Evolutionary conservation across 64 coral and sea anemone genomes (phyloP).

Genomic region (Stichodactyla mertensii): DNA sequence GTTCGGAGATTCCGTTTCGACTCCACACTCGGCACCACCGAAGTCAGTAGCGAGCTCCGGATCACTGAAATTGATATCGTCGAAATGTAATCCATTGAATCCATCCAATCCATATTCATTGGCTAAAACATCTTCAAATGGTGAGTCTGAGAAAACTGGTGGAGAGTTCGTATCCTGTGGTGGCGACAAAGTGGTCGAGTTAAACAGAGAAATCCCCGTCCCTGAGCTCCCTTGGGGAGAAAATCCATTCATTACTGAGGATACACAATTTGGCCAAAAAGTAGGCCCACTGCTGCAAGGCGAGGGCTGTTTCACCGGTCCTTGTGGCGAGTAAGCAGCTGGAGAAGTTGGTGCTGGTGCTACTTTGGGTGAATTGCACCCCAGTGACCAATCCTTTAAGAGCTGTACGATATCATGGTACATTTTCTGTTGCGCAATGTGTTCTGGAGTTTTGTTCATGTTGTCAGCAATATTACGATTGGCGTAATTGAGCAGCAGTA

Average conservation of each 20-base stretch:
- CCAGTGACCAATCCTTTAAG: conserved; percentile 87
- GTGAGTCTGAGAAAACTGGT: conserved; percentile 55
- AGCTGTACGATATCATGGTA: conserved; percentile 95
- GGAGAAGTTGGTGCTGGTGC: conserved; percentile 93
- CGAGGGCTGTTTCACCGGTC: conserved; percentile 35
- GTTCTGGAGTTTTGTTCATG: conserved; percentile 91
- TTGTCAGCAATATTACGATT: conserved; percentile 91
- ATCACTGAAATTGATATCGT: conserved; percentile 40
- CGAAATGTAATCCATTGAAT: conserved; percentile 25
- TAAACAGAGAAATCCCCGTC: conserved; percentile 72
- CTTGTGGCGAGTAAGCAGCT: conserved; percentile 11
- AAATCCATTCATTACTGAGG: conserved; percentile 60
- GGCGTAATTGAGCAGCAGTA: conserved; percentile 68
- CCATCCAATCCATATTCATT: conserved; percentile 23
- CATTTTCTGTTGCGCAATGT: conserved; percentile 75
- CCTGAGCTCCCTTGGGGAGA: conserved; percentile 65
- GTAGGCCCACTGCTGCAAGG: conserved; percentile 58
- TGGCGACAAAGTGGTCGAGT: conserved; percentile 77
- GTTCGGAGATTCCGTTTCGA: conserved; percentile 15
- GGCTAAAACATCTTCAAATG: conserved; percentile 49
- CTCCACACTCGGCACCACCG: conserved; percentile 6
- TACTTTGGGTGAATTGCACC: conserved; percentile 90
- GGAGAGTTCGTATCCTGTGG: conserved; percentile 55
- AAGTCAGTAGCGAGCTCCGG: conserved; percentile 23
- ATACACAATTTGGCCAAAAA: conserved; percentile 64